These are phyloP conservation scores for Monochamus saltuarius DNA, from an alignment of 1,140 invertebrate genomes.

Conservation along the genomic window DNA sequence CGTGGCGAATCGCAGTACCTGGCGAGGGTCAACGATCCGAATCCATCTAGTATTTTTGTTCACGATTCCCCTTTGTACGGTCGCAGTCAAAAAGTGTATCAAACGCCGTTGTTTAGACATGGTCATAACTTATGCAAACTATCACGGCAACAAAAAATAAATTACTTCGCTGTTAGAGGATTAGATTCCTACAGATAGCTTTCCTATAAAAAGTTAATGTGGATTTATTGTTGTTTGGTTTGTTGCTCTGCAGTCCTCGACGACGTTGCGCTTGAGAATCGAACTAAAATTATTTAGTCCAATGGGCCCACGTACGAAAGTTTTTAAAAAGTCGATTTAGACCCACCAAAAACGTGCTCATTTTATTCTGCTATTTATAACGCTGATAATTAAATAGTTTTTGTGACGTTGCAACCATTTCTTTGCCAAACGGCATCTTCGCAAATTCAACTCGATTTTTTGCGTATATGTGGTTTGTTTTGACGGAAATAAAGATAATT, in stretches of 20 bases:
- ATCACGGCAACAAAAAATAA: slow-evolving; percentile 3
- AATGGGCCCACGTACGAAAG: too few relatives aligned
- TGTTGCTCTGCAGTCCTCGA: not conserved
- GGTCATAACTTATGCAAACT: slow-evolving; percentile 16
- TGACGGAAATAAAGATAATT: too few relatives aligned
- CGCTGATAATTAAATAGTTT: too few relatives aligned
- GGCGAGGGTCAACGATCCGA: slow-evolving; percentile 4
- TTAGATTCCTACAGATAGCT: not conserved
- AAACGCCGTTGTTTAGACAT: slow-evolving; percentile 6
- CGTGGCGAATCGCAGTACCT: not conserved
- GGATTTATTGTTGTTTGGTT: slow-evolving; percentile 9
- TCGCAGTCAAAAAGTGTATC: slow-evolving; percentile 14
- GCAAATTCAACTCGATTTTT: too few relatives aligned
- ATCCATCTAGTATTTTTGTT: slow-evolving; percentile 8
- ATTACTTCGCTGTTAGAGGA: slow-evolving; percentile 2
- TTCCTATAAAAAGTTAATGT: not conserved
- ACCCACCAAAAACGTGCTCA: too few relatives aligned
- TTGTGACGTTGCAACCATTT: too few relatives aligned
- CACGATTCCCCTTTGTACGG: not conserved
- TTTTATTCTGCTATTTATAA: too few relatives aligned
- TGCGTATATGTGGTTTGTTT: too few relatives aligned
- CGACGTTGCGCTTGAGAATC: too few relatives aligned
- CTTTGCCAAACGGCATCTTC: too few relatives aligned
- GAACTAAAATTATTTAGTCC: too few relatives aligned
- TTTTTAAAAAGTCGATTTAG: too few relatives aligned